Evolutionary conservation across 1,140 invertebrate genomes (phyloP), one percentile per base, ranked within the genome.

Genomic region (Drosophila mayri): DNA sequence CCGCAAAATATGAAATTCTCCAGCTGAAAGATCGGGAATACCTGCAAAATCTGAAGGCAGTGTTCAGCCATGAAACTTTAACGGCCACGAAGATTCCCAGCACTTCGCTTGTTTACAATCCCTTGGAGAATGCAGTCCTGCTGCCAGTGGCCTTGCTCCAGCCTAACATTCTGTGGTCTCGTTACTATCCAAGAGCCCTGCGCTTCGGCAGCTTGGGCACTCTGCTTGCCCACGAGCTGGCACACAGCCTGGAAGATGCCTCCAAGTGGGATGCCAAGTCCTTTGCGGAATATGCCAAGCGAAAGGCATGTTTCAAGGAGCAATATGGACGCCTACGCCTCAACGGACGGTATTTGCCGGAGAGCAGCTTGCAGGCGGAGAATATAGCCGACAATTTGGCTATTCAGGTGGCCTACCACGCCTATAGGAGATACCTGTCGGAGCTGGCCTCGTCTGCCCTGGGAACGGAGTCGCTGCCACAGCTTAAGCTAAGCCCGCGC

Each of bases 311-410:
- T 54, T 92, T 91, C 30, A 82, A 79, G 55, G 47, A 71, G 20
- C 91, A 92, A 44, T 92, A 92, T 25, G 76, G 76, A 8, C 75
- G 78, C 0, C 64, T 81, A 18, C 86, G 86, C 0, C 62, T 77
- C 9, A 61, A 44, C 25, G 86, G 90, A 0, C 52, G 79, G 2
- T 78, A 95, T 94, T 86, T 95, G 38, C 95, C 96, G 67, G 95
- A 95, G 43, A 93, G 94, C 11, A 95, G 94, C 49, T 95, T 95
- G 5, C 95, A 96, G 82, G 95, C 94, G 32, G 96, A 96, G 81
- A 97, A 97, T 79, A 96, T 97, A 46, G 96, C 96, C 0, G 96
- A 97, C 78, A 92, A 92, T 57, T 66, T 95, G 22, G 95, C 94
- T 59, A 76, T 97, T 0, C 94, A 95, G 55, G 93, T 95, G 43